Evolutionary conservation across 1,140 invertebrate genomes (phyloP), one percentile per base, ranked within the genome.

Genomic region (Harpegnathos saltator): DNA sequence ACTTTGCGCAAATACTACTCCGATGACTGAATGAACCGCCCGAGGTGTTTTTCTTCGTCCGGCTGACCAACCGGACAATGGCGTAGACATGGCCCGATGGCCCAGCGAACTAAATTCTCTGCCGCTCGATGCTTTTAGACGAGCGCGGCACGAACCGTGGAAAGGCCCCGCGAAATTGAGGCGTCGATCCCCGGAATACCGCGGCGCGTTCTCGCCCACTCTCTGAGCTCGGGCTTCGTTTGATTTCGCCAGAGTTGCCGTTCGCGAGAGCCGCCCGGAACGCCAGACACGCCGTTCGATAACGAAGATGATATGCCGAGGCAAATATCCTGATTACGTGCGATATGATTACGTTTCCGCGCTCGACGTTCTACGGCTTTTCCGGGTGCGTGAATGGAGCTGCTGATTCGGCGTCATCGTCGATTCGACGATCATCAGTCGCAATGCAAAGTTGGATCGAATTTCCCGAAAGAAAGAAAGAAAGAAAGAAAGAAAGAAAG

Each of bases 1-100:
- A 72, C 73, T 63, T 66, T 80, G 54, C 33, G 59, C 84, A 82
- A 82, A 82, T 85, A 83, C 71, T 85, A 83, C 71, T 66, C 15
- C 58, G 24, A 65, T 58, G n/a, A n/a, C 54, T 54, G 78, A 83
- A 87, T 87, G 80, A 80, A 87, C 59, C 19, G 66, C 66, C 77
- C 52, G 26, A 52, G 59, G 19, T 19, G 78, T 17, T 82, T 24
- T 74, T 78, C 65, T 69, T 59, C 50, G n/a, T n/a, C n/a, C n/a
- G n/a, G n/a, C n/a, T 59, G 48, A 0, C 78, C 24, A 75, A 54
- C 24, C 44, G 44, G 15, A 29, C 14, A 24, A 26, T 56, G 48
- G n/a, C 63, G 29, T 44, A 52, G 63, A 54, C 75, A 74, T 63
- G 50, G 78, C 59, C 58, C 85, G 52, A 83, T 66, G 52, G 68